Evolutionary conservation across 2,888 invertebrate species (phyloP).

Genomic region (Machimus atricapillus): DNA sequence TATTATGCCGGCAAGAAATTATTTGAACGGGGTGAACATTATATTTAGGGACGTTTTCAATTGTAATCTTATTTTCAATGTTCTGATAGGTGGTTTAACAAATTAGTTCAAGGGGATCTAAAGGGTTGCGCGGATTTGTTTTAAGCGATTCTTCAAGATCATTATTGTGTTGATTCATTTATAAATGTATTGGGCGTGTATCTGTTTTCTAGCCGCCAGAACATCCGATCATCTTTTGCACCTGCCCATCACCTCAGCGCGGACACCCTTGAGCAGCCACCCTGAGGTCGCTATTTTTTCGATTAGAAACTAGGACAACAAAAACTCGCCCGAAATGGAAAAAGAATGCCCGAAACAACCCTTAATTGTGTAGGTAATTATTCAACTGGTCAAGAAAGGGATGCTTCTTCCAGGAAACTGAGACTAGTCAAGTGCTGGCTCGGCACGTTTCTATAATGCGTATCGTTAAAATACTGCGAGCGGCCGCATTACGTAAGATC

Average conservation of each 20-base stretch:
- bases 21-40: background rate
- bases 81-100: background rate
- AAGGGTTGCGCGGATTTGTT: background rate
- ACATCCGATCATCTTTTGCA: background rate
- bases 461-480: background rate
- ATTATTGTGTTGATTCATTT: no score
- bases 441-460: background rate
- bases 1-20: background rate
- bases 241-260: background rate
- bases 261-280: conserved; percentile 8
- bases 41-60: background rate
- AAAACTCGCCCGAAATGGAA: background rate
- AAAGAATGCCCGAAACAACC: conserved; percentile 18
- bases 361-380: conserved; percentile 35
- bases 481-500: conserved; percentile 7
- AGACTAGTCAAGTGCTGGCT: background rate
- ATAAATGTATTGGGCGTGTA: background rate
- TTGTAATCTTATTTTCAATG: background rate
- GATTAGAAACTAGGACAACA: conserved; percentile 2
- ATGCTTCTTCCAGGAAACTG: conserved; percentile 1
- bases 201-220: conserved; percentile 1
- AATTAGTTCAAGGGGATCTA: background rate
- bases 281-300: background rate
- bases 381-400: conserved; percentile 7
- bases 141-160: background rate